Conservation (phyloP, 2,797 vertebrate genomes). For the Spheniscus humboldti region DNA sequence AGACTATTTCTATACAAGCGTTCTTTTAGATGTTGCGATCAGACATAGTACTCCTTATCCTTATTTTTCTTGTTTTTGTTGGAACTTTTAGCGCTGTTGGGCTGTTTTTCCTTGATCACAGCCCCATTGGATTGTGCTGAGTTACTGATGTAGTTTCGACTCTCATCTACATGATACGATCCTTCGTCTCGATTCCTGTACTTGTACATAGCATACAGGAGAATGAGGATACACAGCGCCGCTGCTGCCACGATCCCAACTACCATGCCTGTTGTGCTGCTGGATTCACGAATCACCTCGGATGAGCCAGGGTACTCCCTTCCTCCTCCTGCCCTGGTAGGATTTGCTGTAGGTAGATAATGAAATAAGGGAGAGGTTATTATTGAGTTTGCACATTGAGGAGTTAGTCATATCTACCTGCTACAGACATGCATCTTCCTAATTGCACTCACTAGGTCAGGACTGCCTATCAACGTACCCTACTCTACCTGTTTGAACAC, state of each 20-base stretch:
- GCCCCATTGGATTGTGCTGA: constrained; percentile 97
- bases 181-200: constrained; percentile 98
- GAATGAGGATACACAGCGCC: constrained; percentile 96
- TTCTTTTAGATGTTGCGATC: constrained; percentile 84
- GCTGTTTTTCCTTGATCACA: constrained; percentile 94
- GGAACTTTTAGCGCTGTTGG: constrained; percentile 88
- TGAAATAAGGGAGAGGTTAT: constrained; percentile 54
- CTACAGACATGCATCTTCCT: not conserved
- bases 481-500: not conserved
- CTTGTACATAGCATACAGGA: constrained; percentile 99
- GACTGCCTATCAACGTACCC: not conserved
- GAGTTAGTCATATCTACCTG: not conserved
- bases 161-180: constrained; percentile 97
- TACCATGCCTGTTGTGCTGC: constrained; percentile 98
- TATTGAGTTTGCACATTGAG: not conserved
- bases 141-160: constrained; percentile 99
- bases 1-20: constrained; percentile 94
- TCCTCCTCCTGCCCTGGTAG: constrained; percentile 85
- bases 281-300: constrained; percentile 92
- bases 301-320: constrained; percentile 85
- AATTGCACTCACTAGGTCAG: not conserved
- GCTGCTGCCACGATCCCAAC: constrained; percentile 96
- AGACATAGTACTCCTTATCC: constrained; percentile 99
- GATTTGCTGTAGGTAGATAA: constrained; percentile 84
- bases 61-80: constrained; percentile 99